Percentiles rank a stretch among this genome's conserved stretches.
Conservation (phyloP, 2,797 vertebrate species). For the Hydrolagus colliei region DNA sequence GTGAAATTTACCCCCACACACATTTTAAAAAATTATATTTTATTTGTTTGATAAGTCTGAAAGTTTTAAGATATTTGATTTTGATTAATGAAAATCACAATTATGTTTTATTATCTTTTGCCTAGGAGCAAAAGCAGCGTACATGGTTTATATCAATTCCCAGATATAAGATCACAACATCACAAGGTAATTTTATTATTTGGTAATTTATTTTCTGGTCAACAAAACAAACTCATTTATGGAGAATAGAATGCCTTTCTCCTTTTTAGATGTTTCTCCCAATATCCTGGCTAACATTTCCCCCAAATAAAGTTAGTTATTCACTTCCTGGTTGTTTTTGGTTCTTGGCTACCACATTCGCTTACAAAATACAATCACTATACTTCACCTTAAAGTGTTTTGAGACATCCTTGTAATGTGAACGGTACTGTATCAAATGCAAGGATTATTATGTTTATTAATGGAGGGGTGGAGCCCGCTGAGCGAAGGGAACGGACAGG, state of each 20-base stretch:
- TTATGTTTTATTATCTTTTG: background rate
- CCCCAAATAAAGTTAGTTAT: background rate
- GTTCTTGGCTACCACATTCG: no score
- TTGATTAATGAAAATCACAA: background rate
- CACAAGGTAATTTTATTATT: conserved; percentile 5
- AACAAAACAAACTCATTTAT: background rate
- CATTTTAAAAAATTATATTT: background rate
- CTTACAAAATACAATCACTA: no score
- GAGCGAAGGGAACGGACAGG: no score
- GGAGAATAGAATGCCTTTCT: background rate
- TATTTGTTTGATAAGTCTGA: background rate
- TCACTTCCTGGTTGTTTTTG: background rate
- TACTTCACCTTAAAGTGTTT: no score
- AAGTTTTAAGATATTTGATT: background rate
- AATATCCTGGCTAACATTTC: background rate
- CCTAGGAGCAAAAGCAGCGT: background rate
- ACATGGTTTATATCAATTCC: background rate
- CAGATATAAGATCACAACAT: background rate
- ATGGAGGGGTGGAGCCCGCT: no score
- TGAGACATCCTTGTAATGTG: no score
- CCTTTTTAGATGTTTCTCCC: background rate
- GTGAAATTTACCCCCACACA: background rate
- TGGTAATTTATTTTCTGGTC: background rate
- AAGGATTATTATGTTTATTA: no score
- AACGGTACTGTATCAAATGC: no score